Evolutionary conservation across 2,113 vertebrate genomes (phyloP).

Genomic region (Nothocercus julius): DNA sequence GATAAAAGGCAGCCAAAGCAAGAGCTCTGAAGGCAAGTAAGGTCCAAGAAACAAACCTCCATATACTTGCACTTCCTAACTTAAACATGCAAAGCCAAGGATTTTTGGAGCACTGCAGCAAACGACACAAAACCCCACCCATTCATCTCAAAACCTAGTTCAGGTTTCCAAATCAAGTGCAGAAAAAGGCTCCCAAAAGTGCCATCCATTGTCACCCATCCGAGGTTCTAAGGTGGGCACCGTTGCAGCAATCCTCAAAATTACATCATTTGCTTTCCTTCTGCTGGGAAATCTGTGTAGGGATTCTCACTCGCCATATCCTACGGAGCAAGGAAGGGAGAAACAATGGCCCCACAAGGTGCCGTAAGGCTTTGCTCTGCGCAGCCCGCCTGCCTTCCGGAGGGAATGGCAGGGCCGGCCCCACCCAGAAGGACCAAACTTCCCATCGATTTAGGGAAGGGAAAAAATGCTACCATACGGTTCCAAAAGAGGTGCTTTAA

Average conservation of each 20-base stretch:
- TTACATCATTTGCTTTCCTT: background rate
- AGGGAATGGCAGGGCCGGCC: slow-evolving; percentile 7
- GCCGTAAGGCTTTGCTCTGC: background rate
- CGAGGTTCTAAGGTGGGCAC: background rate
- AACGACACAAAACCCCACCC: background rate
- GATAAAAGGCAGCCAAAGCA: background rate
- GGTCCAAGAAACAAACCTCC: background rate
- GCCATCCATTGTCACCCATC: background rate
- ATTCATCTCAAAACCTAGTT: background rate
- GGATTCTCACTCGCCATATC: background rate
- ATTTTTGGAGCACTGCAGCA: background rate
- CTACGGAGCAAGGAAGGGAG: background rate
- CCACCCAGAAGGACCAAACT: slow-evolving; percentile 52
- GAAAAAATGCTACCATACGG: background rate
- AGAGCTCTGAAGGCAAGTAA: background rate
- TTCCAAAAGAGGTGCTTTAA: background rate
- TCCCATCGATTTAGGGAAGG: background rate
- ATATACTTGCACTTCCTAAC: background rate
- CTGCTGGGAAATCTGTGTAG: background rate
- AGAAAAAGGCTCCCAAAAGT: background rate
- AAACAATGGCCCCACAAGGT: background rate
- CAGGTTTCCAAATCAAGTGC: background rate
- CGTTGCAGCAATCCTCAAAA: background rate
- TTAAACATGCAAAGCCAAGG: background rate
- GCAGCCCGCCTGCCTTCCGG: background rate